Evolutionary conservation across 2,797 vertebrate genomes (phyloP).

Genomic region (Pseudomugil tenellus): DNA sequence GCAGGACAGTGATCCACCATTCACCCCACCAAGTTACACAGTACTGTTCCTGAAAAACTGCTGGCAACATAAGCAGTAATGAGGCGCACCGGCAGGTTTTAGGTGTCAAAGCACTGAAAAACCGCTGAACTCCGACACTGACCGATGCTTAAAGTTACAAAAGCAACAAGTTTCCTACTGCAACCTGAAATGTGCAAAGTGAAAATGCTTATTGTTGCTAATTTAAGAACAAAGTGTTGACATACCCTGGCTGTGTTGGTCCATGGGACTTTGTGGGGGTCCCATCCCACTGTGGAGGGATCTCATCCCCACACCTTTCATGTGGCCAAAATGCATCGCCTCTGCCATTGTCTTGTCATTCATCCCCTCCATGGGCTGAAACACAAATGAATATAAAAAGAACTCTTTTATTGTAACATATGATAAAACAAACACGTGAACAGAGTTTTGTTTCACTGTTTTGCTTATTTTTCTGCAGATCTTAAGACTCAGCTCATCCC

Average conservation of each 20-base stretch:
- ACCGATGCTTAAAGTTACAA: neutral
- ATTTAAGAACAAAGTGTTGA: neutral
- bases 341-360: constrained; percentile 94
- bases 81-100: too few species aligned
- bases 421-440: too few species aligned
- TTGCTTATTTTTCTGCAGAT: too few species aligned
- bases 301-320: constrained; percentile 92
- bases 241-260: constrained; percentile 95
- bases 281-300: constrained; percentile 97
- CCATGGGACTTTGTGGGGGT: constrained; percentile 97
- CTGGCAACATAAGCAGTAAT: too few species aligned
- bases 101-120: too few species aligned
- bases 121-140: neutral
- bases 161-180: neutral
- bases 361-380: constrained; percentile 92
- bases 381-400: neutral
- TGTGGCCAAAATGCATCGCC: constrained; percentile 91
- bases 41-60: too few species aligned
- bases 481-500: too few species aligned
- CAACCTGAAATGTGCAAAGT: neutral
- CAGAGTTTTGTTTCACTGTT: neutral
- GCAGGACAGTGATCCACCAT: too few species aligned
- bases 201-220: too few species aligned
- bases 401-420: neutral
- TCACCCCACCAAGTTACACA: too few species aligned